These are phyloP conservation scores for Cybosia mesomella DNA, from an alignment of 2,888 invertebrate genomes.

Conservation along the genomic window DNA sequence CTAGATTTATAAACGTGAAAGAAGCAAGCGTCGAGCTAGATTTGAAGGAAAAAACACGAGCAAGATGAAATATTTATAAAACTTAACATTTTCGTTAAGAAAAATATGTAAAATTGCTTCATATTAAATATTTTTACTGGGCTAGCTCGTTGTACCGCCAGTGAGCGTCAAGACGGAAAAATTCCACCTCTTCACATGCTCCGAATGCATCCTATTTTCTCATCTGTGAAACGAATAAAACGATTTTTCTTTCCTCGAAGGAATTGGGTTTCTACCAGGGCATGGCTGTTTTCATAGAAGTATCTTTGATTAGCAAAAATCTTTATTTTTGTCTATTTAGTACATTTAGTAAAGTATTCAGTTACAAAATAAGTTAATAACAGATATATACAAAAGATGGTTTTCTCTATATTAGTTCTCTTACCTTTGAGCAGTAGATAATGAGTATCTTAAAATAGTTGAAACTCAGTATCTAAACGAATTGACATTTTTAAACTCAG, in stretches of 20 bases:
- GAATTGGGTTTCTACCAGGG: conserved; percentile 31
- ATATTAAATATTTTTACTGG: conserved; percentile 16
- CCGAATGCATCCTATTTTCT: conserved; percentile 61
- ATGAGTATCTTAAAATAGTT: too few relatives aligned
- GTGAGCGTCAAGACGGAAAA: conserved; percentile 53
- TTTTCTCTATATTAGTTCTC: too few relatives aligned
- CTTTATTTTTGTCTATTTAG: too few relatives aligned
- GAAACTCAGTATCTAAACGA: too few relatives aligned
- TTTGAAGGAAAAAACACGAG: background rate
- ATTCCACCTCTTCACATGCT: conserved; percentile 51
- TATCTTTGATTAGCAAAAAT: background rate
- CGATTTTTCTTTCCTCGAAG: conserved; percentile 44
- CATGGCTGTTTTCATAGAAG: conserved; percentile 23
- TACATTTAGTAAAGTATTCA: too few relatives aligned
- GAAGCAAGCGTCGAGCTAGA: background rate
- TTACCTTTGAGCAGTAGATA: too few relatives aligned
- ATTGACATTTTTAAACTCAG: too few relatives aligned
- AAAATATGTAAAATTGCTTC: conserved; percentile 5
- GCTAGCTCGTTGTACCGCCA: conserved; percentile 30
- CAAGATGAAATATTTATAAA: background rate
- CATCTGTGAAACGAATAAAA: conserved; percentile 54
- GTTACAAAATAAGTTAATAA: too few relatives aligned
- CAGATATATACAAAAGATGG: too few relatives aligned
- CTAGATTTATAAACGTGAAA: too few relatives aligned
- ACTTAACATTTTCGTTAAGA: conserved; percentile 8